Evolutionary conservation across 1,140 invertebrate species (phyloP), one percentile per base, ranked within the genome.

Genomic region (Drosophila oshimai): DNA sequence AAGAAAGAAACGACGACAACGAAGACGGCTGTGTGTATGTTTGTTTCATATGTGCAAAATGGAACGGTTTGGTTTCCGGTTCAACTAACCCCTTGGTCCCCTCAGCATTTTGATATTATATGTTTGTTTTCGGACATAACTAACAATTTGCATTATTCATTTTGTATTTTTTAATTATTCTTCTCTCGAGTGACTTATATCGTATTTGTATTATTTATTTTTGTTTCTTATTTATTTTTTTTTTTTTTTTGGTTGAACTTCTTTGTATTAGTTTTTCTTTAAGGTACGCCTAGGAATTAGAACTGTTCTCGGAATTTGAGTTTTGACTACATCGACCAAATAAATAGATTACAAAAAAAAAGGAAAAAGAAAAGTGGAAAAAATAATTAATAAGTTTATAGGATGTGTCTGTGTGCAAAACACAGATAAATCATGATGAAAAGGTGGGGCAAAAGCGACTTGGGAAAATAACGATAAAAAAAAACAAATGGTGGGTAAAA

Each of bases 221-320:
- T 54, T 62, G 18, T 61, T 80, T 60, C 12, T 36, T 68, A 26
- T 17, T 51, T 61, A 55, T 22, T 51, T 55, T 41, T 13, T 7
- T 53, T 36, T 7, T 17, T 62, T 57, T 39, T 55, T 47, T 26
- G 42, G 47, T 45, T 37, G 62, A 20, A 41, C 61, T 61, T 64
- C 29, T 36, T 18, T 33, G 39, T 29, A 39, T 47, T 47, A n/a
- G 41, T 46, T 58, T 46, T 34, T 28, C 9, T 29, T 41, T 37
- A 62, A 55, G 50, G 55, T 79, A 62, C 64, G 65, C 58, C 76
- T 89, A 89, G 57, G 79, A 84, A 62, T 89, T 89, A 80, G 73
- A 74, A 89, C 86, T 89, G 68, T 74, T 80, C 73, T 89, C 86
- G 74, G 75, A 87, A 55, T 83, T 89, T 89, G 80, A 89, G 80